These are phyloP conservation scores for Sphenopsis melanotis DNA, from an alignment of 2,797 vertebrate genomes.

Conservation along the genomic window DNA sequence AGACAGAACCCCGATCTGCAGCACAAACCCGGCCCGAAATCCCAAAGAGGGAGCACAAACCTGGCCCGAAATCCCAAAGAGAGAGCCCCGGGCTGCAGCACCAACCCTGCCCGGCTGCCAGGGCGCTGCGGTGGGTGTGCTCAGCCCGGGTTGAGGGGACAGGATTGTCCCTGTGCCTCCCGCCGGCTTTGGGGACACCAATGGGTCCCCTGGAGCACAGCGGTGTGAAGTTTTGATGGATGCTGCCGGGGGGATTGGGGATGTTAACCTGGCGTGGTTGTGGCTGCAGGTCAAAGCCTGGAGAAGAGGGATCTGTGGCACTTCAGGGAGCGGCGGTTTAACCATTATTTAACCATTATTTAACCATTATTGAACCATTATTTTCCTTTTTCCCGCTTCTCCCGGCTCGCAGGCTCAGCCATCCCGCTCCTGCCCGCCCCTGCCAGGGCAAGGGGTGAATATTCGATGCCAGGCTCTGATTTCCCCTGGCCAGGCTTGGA, in stretches of 20 bases:
- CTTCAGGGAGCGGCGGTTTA: neutral
- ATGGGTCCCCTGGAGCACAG: rapidly evolving
- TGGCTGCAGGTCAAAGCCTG: neutral
- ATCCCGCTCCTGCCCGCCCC: neutral
- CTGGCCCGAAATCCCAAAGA: too few relatives aligned
- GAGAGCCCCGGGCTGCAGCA: too few relatives aligned
- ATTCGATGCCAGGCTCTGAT: constrained; percentile 69
- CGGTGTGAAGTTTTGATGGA: neutral
- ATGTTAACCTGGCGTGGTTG: too few relatives aligned
- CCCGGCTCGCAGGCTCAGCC: neutral
- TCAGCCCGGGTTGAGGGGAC: neutral
- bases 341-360: too few relatives aligned
- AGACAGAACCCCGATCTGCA: too few relatives aligned
- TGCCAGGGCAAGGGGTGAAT: constrained; percentile 63
- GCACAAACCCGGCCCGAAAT: too few relatives aligned
- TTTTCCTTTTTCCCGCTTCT: neutral
- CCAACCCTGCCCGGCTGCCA: too few relatives aligned
- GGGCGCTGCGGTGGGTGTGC: too few relatives aligned
- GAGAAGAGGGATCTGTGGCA: neutral
- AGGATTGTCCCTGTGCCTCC: neutral
- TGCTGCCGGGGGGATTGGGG: rapidly evolving
- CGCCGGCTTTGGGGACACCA: rapidly evolving
- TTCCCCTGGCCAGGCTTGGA: neutral
- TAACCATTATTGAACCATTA: too few relatives aligned
- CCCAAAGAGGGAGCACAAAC: too few relatives aligned